Evolutionary conservation across 2,797 vertebrate species (phyloP), one percentile per base, ranked within the genome.

Genomic region (Hippoglossus hippoglossus): DNA sequence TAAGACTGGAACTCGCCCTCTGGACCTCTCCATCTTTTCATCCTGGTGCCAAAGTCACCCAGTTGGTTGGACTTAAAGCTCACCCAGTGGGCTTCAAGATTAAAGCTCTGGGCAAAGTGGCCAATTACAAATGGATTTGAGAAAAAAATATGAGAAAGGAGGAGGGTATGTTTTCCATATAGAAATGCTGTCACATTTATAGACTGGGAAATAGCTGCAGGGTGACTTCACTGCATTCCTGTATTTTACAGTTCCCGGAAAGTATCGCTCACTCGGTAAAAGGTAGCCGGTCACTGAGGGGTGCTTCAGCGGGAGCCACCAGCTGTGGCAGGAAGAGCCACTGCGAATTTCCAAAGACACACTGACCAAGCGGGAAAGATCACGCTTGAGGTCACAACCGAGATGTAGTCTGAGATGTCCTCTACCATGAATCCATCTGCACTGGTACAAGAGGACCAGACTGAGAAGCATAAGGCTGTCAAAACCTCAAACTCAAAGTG

Each of bases 151-250:
- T n/a, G 39, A 68, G 62, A 64, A 39, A 68, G 67, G 73, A 53
- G 47, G 47, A 81, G 82, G 57, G 82, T 85, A 92, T 86, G 90
- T 87, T 93, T 93, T 90, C 87, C 80, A 89, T 89, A 82, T 89
- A 81, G 79, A 87, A 87, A 88, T 82, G 75, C 80, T 91, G 93
- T 93, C 91, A 93, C 91, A 86, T 94, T 94, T 93, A 93, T 92
- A 81, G 90, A 78, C 89, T 89, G 86, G 83, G 87, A 93, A 92
- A 91, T 94, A 90, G 89, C 86, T 91, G 55, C 75, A 41, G 72
- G 80, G 80, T 94, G 92, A 93, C 88, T 90, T 93, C 91, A 93
- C 71, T 72, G 57, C 89, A 91, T 93, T 93, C 91, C 88, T 84
- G 62, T 31, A n/a, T 80, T 94, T 93, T 90, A 88, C 83, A 77